phyloP scores from a whole-genome alignment of 1,140 invertebrate species.

The Oreohelix idahoensis region DNA sequence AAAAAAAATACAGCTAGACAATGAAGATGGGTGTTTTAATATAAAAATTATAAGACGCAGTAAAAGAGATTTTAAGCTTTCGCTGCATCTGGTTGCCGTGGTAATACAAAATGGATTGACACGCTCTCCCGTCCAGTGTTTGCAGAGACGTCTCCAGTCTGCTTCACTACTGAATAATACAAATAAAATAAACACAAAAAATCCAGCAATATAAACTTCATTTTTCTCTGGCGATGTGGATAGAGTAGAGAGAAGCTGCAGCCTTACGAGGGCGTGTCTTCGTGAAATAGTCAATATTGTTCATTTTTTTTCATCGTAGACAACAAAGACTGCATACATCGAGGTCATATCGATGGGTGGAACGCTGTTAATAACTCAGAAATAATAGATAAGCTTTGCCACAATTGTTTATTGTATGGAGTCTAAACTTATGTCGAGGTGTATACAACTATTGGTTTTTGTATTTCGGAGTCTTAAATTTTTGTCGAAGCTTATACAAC shows the following conservation, averaged over 20 bases:
- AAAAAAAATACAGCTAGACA: too few relatives aligned
- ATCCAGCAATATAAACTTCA: not conserved
- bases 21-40: not conserved
- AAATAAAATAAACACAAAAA: not conserved
- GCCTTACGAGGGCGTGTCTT: not conserved
- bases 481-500: too few relatives aligned
- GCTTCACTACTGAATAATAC: not conserved
- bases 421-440: too few relatives aligned
- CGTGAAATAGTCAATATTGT: not conserved
- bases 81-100: not conserved
- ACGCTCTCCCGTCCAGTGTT: not conserved
- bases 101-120: not conserved
- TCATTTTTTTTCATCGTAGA: not conserved
- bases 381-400: too few relatives aligned
- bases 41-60: not conserved
- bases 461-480: too few relatives aligned
- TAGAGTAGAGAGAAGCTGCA: not conserved
- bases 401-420: too few relatives aligned
- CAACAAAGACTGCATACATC: not conserved
- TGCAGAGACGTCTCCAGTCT: not conserved
- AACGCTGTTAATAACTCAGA: too few relatives aligned
- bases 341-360: not conserved
- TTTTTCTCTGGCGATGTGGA: not conserved
- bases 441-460: too few relatives aligned
- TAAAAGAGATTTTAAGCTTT: not conserved